A percentile compares a stretch with the other conserved stretches of the same genome.
Conservation (phyloP, 2,797 vertebrate genomes). For the Oreortyx pictus region DNA sequence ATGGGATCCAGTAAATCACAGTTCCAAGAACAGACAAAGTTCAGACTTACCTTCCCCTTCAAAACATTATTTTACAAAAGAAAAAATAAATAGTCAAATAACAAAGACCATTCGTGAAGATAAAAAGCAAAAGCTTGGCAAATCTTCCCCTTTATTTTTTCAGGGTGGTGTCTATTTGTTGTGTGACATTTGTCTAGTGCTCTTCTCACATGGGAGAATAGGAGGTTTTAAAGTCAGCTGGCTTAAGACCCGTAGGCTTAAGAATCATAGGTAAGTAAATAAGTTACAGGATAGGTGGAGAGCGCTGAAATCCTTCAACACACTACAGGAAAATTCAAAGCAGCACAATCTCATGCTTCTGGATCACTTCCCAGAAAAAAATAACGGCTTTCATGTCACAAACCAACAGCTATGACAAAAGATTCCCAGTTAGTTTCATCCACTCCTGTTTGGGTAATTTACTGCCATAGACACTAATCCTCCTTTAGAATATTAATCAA, state of each 20-base stretch:
- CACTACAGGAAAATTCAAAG: not conserved
- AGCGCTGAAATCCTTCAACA: not conserved
- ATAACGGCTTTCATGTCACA: not conserved
- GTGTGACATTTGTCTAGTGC: not conserved
- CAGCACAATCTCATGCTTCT: not conserved
- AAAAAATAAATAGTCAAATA: not conserved
- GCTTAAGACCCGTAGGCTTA: not conserved
- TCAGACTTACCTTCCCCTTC: not conserved
- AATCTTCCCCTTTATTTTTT: not conserved
- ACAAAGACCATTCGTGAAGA: not conserved
- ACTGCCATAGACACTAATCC: not conserved
- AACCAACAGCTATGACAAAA: not conserved
- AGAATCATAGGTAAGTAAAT: not conserved
- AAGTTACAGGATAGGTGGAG: not conserved
- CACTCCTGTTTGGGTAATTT: not conserved
- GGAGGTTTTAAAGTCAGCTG: not conserved
- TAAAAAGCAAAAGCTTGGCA: not conserved
- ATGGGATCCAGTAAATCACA: not conserved
- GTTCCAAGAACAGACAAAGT: not conserved
- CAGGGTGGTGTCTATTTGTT: not conserved
- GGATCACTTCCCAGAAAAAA: not conserved
- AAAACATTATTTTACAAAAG: not conserved
- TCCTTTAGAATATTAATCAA: not conserved
- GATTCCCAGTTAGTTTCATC: not conserved
- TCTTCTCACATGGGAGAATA: not conserved